Conservation (phyloP, 2,888 invertebrate genomes). For the Troides helena region DNA sequence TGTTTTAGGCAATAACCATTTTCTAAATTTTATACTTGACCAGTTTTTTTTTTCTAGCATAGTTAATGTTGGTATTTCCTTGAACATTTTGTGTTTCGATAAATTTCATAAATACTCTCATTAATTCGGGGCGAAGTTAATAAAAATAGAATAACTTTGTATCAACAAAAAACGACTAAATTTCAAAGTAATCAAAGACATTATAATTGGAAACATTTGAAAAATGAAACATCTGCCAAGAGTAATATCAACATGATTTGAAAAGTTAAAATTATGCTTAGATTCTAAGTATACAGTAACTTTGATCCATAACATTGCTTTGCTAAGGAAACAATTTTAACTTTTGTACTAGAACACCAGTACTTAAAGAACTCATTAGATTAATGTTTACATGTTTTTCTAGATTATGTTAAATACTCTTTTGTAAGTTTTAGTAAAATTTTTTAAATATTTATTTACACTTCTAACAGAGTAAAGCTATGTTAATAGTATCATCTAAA, state of each 20-base stretch:
- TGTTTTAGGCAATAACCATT: background rate
- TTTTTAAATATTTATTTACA: too few species aligned
- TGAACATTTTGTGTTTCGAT: background rate
- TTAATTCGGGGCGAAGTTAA: too few species aligned
- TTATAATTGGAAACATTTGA: conserved; percentile 8
- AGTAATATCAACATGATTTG: conserved; percentile 21
- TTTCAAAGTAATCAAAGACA: background rate
- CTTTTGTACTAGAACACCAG: background rate
- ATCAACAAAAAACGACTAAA: background rate
- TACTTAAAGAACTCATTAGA: background rate
- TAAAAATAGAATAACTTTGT: background rate
- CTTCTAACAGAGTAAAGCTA: too few species aligned
- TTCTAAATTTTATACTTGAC: background rate
- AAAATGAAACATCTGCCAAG: background rate
- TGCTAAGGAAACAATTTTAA: background rate
- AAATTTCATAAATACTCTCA: too few species aligned
- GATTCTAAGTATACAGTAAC: conserved; percentile 23
- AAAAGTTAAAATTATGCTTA: conserved; percentile 24
- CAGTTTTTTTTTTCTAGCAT: too few species aligned
- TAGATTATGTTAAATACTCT: too few species aligned
- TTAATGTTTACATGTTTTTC: background rate
- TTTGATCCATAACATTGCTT: conserved; percentile 15
- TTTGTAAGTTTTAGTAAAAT: too few species aligned
- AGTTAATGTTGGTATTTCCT: background rate
- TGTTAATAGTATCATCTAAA: too few species aligned